Base-by-base conservation (phyloP, 30 jellyfish, hydroid and myxozoan genomes). In the Chironex yamaguchii region DNA sequence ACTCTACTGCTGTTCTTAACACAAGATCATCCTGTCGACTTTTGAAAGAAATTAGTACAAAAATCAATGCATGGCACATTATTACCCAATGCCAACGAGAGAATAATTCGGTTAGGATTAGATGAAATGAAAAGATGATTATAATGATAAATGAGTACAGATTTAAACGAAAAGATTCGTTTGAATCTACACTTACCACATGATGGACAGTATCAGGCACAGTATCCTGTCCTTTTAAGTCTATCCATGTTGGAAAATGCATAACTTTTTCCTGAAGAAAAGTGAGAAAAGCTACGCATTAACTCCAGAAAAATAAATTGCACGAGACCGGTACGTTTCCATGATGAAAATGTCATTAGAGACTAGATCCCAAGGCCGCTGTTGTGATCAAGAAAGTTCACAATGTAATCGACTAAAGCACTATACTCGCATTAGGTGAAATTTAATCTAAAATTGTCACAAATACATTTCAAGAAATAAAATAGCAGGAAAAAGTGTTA, bases 141-240 rank as follows among this genome's bases (percentile, higher is more conserved):
- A n/a, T n/a, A n/a, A n/a, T n/a, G n/a, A n/a, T n/a, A 80, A 72
- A 17, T 31, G 79, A 33, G 1, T 2, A 28, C 20, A 33, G 30
- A 17, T 1, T 33, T 21, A 2, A 35, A 9, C 0, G 32, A 22
- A 14, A 24, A 21, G 79, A 34, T 3, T 0, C 0, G 13, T 3
- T 1, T 29, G 63, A 0, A 4, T 51, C 3, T 28, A 21, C 14
- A 85, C 96, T 1, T 51, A 94, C 99, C 58, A 86, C 97, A 54
- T 94, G 99, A 50, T 94, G 99, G n/a, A 94, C 98, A 12, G 99
- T 94, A 42, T 94, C 99, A 20, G 99, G 97, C 4, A 94, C 99
- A 6, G 97, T 76, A 69, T 94, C 99, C 36, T 84, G 97, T 21
- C 99, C 99, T 71, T 94, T 94, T 65, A 94, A 73, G 85, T 94